Evolutionary conservation across 2,797 vertebrate genomes (phyloP).

Genomic region (Intellagama lesueurii): DNA sequence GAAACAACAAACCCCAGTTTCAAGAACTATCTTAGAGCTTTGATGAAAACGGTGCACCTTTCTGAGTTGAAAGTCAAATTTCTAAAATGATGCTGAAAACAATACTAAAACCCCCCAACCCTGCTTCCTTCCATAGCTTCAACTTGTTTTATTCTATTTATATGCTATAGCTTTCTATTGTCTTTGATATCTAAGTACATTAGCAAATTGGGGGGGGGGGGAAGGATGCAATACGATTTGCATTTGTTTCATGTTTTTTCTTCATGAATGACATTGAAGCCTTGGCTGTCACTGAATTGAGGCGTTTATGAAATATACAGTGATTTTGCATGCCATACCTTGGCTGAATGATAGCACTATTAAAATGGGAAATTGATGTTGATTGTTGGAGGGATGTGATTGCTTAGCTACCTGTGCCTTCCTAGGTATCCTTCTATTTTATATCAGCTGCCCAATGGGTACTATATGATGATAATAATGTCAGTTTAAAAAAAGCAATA

Average conservation of each 20-base stretch:
- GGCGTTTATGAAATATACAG: constrained; percentile 56
- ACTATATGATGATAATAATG: constrained; percentile 46
- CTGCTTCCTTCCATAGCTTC: constrained; percentile 22
- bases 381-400: constrained; percentile 57
- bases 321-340: constrained; percentile 35
- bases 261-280: constrained; percentile 46
- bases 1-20: constrained; percentile 20
- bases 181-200: constrained; percentile 23
- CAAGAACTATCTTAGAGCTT: constrained; percentile 14
- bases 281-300: constrained; percentile 55
- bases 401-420: constrained; percentile 31
- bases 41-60: constrained; percentile 34
- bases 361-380: constrained; percentile 51
- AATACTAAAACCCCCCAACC: neutral
- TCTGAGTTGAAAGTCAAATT: constrained; percentile 38
- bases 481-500: constrained; percentile 51
- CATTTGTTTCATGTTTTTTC: constrained; percentile 52
- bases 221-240: constrained; percentile 39
- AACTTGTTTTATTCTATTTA: constrained; percentile 11
- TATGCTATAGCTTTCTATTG: constrained; percentile 41
- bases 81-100: constrained; percentile 37
- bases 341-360: constrained; percentile 59
- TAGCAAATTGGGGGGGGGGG: constrained; percentile 22
- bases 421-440: constrained; percentile 53
- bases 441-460: constrained; percentile 45